A percentile compares a stretch with the other conserved stretches of the same genome.
These are phyloP conservation scores for Brenthis ino DNA, from an alignment of 2,888 invertebrate genomes.

Conservation along the genomic window DNA sequence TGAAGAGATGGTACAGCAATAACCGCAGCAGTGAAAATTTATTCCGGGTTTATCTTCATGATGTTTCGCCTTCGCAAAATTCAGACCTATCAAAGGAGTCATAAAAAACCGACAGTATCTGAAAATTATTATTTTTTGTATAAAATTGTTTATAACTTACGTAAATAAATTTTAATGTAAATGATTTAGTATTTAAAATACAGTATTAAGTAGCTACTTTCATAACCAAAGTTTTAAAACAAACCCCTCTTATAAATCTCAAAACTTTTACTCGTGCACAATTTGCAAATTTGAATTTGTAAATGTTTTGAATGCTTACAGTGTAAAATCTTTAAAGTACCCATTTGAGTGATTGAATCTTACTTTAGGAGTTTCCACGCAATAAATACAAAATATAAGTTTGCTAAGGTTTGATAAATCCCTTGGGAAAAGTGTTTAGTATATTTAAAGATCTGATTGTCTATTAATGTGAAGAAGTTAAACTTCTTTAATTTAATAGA, in stretches of 20 bases:
- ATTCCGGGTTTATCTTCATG: background rate
- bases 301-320: constrained; percentile 12
- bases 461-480: no score
- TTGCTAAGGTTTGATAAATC: no score
- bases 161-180: background rate
- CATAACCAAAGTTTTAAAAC: constrained; percentile 8
- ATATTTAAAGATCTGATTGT: no score
- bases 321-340: constrained; percentile 11
- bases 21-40: background rate
- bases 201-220: constrained; percentile 8
- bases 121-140: no score
- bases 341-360: constrained; percentile 12
- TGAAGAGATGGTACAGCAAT: constrained; percentile 1
- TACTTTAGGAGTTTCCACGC: background rate
- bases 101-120: background rate
- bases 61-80: background rate
- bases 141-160: background rate
- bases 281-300: constrained; percentile 17
- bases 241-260: constrained; percentile 19
- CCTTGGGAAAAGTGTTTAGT: no score
- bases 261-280: constrained; percentile 16
- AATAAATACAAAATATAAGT: background rate
- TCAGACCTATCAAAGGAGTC: background rate
- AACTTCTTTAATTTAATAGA: no score
- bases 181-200: background rate